Percentiles rank a stretch among this genome's conserved stretches.
Conservation (phyloP, 30 jellyfish, hydroid and myxozoan genomes). For the Pseudorhiza aurosa region DNA sequence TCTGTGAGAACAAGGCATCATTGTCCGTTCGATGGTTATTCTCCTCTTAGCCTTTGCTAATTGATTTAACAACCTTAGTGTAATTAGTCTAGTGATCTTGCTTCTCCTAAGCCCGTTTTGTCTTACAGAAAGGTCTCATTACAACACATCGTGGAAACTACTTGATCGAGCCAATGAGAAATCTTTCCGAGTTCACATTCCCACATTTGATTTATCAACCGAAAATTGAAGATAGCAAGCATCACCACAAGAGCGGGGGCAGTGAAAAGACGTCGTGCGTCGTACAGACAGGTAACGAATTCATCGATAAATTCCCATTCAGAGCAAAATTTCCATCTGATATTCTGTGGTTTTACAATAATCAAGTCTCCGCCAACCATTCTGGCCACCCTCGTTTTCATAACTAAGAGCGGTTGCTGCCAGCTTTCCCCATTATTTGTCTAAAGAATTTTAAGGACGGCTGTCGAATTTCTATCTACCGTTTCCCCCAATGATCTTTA, state of each 20-base stretch:
- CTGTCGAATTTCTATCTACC: no score
- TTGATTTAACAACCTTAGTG: background rate
- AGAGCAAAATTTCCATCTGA: no score
- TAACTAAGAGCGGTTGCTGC: no score
- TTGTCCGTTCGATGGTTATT: background rate
- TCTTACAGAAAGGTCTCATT: conserved; percentile 58
- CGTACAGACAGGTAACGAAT: conserved; percentile 33
- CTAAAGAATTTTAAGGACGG: no score
- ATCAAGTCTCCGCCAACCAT: no score
- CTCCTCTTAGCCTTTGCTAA: background rate
- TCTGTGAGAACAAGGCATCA: conserved; percentile 1
- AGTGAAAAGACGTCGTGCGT: conserved; percentile 27
- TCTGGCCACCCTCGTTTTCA: no score
- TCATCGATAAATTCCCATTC: no score
- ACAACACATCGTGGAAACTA: conserved; percentile 46
- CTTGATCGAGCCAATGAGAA: conserved; percentile 79
- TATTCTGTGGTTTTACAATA: no score
- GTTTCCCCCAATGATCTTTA: background rate
- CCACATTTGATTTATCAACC: conserved; percentile 85
- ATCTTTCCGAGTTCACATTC: conserved; percentile 29
- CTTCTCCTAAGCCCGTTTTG: background rate
- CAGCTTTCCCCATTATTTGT: no score
- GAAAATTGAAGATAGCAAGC: conserved; percentile 14
- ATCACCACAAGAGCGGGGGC: conserved; percentile 12
- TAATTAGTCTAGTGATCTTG: background rate